Percentiles rank a stretch among this genome's conserved stretches.
Evolutionary conservation across 2,888 invertebrate genomes (phyloP).

Genomic region (Schizaphis graminum): DNA sequence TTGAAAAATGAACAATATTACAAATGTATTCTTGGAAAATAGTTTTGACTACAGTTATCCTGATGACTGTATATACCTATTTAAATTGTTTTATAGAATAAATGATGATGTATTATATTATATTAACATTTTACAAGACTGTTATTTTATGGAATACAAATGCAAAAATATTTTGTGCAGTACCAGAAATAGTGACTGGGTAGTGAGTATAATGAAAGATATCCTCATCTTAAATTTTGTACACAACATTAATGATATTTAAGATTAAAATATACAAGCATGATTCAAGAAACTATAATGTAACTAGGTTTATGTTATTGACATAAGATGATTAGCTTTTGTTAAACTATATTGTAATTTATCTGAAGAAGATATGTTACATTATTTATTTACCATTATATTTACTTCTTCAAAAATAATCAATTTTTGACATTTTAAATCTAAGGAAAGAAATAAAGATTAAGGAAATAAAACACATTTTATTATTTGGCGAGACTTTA

Average conservation of each 20-base stretch:
- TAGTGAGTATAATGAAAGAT: too few species aligned
- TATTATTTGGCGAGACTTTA: conserved; percentile 56
- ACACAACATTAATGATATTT: background rate
- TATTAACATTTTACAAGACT: too few species aligned
- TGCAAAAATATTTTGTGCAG: too few species aligned
- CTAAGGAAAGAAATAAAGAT: background rate
- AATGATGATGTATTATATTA: too few species aligned
- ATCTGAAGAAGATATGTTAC: background rate
- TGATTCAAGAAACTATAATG: background rate
- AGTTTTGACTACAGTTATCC: too few species aligned
- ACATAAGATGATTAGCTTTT: background rate
- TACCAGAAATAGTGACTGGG: too few species aligned
- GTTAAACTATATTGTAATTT: background rate
- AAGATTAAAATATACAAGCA: background rate
- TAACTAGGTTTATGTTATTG: background rate
- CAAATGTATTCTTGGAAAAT: too few species aligned
- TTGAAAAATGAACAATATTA: too few species aligned
- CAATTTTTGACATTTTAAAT: background rate
- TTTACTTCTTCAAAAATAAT: background rate
- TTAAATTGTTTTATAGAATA: too few species aligned
- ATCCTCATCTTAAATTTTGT: too few species aligned
- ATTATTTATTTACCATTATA: background rate
- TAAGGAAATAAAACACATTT: background rate
- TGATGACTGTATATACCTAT: too few species aligned
- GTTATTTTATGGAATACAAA: too few species aligned